These are phyloP conservation scores for Athalia circularis DNA, from an alignment of 2,888 invertebrate genomes.

Conservation along the genomic window DNA sequence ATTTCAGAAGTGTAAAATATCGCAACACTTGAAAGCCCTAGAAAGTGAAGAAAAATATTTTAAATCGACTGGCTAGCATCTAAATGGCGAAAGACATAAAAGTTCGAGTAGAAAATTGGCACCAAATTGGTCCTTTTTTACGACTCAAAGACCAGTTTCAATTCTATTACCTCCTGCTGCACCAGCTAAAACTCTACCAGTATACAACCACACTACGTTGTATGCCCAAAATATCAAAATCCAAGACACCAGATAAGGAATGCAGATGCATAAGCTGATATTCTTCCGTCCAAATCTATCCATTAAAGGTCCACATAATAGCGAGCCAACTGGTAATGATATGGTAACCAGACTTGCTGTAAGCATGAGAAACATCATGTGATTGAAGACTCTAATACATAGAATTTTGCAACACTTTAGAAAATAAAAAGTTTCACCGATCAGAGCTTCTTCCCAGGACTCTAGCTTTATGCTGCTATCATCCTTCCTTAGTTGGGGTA, in stretches of 20 bases:
- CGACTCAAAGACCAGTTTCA: background rate
- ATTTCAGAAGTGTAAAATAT: slow-evolving; percentile 79
- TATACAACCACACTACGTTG: slow-evolving; percentile 74
- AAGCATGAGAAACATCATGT: slow-evolving; percentile 50
- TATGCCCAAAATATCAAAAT: slow-evolving; percentile 73
- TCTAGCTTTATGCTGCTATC: slow-evolving; percentile 71
- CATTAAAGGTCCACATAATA: slow-evolving; percentile 77
- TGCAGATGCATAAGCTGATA: slow-evolving; percentile 72
- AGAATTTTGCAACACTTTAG: slow-evolving; percentile 7
- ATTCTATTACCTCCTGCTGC: slow-evolving; percentile 73
- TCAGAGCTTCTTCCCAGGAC: slow-evolving; percentile 77
- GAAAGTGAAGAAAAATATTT: slow-evolving; percentile 44
- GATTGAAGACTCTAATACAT: slow-evolving; percentile 28
- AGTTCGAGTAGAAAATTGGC: background rate
- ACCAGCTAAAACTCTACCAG: slow-evolving; percentile 76
- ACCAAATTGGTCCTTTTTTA: slow-evolving; percentile 24
- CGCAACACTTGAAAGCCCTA: slow-evolving; percentile 76
- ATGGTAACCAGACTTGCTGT: slow-evolving; percentile 78
- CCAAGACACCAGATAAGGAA: slow-evolving; percentile 76
- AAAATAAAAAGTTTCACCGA: slow-evolving; percentile 71
- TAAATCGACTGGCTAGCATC: too few species aligned
- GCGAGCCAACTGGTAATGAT: slow-evolving; percentile 76
- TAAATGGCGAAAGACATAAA: background rate
- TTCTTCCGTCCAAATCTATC: slow-evolving; percentile 77
- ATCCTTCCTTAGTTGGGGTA: slow-evolving; percentile 74